Conservation (phyloP, 35 echinoderm and acorn worm genomes). For the Ophiothrix spiculata region DNA sequence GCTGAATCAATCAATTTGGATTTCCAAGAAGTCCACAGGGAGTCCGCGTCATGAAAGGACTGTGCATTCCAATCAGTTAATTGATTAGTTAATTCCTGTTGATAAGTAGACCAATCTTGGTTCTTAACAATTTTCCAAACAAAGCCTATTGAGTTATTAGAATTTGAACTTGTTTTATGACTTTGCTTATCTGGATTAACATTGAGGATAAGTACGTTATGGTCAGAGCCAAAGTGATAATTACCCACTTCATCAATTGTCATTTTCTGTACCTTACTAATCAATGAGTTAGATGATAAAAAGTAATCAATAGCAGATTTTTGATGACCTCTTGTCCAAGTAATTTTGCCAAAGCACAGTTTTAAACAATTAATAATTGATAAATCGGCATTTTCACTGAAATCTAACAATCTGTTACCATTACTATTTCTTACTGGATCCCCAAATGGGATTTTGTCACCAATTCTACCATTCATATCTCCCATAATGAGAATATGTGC, state of each 20-base stretch:
- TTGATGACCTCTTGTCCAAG: not conserved
- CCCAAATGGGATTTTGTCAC: not conserved
- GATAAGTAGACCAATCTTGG: not conserved
- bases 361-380: not conserved
- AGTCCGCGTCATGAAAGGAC: conserved; percentile 2
- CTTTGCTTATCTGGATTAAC: not conserved
- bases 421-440: conserved; percentile 14
- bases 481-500: conserved; percentile 20
- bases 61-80: not conserved
- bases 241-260: not conserved
- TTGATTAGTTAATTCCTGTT: not conserved
- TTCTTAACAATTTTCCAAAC: not conserved
- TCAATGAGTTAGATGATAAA: not conserved
- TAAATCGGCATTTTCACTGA: conserved; percentile 13
- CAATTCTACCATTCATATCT: conserved; percentile 19
- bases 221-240: not conserved
- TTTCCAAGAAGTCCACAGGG: conserved; percentile 18
- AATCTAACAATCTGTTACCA: conserved; percentile 4
- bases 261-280: not conserved
- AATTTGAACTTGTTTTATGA: not conserved
- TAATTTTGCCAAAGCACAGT: conserved; percentile 12
- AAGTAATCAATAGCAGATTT: conserved; percentile 15
- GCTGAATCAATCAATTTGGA: not conserved
- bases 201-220: not conserved
- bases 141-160: not conserved